Evolutionary conservation across 1,140 invertebrate species (phyloP).

Genomic region (Dendrolimus punctatus): DNA sequence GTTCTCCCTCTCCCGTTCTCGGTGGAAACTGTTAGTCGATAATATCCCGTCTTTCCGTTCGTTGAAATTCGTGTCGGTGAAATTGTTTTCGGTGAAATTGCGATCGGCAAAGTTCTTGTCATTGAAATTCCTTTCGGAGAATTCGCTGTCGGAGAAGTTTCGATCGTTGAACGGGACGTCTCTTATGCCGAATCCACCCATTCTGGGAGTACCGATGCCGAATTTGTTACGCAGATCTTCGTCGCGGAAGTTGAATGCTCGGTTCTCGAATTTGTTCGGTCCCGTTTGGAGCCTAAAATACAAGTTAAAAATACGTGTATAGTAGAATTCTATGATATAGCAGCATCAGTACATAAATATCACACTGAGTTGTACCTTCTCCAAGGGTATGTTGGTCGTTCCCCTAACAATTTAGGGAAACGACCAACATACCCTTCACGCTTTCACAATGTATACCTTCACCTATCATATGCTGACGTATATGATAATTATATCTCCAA

Average conservation of each 20-base stretch:
- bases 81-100: constrained; percentile 36
- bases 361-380: no score
- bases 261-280: constrained; percentile 50
- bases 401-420: no score
- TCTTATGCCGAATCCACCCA: constrained; percentile 59
- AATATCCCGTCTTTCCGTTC: constrained; percentile 63
- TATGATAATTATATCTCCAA: no score
- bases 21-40: constrained; percentile 63
- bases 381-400: no score
- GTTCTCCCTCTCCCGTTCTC: constrained; percentile 59
- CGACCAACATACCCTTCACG: no score
- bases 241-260: constrained; percentile 52
- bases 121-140: constrained; percentile 46
- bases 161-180: constrained; percentile 53
- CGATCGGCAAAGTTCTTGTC: no score
- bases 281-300: constrained; percentile 44
- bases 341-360: no score
- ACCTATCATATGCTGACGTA: no score
- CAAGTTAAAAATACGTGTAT: constrained; percentile 4
- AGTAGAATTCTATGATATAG: no score
- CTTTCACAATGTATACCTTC: no score
- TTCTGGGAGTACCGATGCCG: constrained; percentile 52
- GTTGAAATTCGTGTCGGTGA: constrained; percentile 53
- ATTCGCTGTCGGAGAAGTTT: constrained; percentile 47
- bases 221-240: constrained; percentile 56